These are phyloP conservation scores for Frieseomelitta varia DNA, from an alignment of 1,140 invertebrate species.

Conservation along the genomic window DNA sequence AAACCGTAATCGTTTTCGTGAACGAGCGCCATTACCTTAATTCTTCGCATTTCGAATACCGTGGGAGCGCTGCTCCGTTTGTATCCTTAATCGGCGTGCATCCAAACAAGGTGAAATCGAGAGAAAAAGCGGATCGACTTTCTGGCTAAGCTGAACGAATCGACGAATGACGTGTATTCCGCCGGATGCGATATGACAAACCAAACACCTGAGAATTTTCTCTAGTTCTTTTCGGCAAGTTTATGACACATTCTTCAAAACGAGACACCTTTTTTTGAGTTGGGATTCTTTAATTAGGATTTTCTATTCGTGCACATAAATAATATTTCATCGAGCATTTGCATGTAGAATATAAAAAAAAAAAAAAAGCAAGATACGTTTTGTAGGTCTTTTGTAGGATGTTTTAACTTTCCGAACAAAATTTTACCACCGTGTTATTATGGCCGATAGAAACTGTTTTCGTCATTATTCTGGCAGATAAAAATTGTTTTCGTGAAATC, in stretches of 20 bases:
- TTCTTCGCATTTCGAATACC: conserved; percentile 28
- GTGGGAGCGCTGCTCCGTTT: conserved; percentile 3
- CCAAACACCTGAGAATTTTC: neutral
- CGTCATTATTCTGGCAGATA: too few species aligned
- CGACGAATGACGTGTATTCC: neutral
- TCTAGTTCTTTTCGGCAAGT: neutral
- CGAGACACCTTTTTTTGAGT: neutral
- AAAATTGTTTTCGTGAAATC: too few species aligned
- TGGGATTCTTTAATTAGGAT: neutral
- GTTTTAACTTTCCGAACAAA: too few species aligned
- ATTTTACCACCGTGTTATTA: too few species aligned
- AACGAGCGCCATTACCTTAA: neutral
- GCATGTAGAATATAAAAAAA: too few species aligned
- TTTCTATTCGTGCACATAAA: neutral
- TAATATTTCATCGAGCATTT: too few species aligned
- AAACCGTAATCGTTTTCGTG: conserved; percentile 30
- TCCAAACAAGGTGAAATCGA: conserved; percentile 27
- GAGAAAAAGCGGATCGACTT: conserved; percentile 8
- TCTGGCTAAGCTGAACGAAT: neutral
- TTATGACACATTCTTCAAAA: neutral
- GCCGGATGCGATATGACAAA: too few species aligned
- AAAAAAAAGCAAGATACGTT: too few species aligned
- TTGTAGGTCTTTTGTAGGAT: too few species aligned
- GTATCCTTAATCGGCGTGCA: conserved; percentile 17
- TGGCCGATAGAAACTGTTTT: too few species aligned